Conservation (phyloP, 2,888 invertebrate genomes). For the Cephalotes varians region DNA sequence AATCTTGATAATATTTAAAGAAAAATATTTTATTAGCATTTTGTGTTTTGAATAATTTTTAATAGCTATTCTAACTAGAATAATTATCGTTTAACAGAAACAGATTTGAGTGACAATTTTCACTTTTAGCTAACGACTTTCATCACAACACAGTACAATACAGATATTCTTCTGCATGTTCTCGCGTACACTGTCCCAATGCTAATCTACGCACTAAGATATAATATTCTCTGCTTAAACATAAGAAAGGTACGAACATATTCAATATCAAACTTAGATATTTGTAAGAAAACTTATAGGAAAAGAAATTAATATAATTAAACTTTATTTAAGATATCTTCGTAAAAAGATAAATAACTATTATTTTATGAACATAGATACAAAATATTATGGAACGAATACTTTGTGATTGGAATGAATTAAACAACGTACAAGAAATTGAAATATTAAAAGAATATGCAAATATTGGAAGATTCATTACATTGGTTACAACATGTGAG, state of each 20-base stretch:
- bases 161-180: conserved; percentile 32
- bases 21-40: background rate
- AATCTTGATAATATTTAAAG: background rate
- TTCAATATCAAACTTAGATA: too few relatives aligned
- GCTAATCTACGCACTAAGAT: background rate
- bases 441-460: conserved; percentile 37
- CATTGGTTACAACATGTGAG: conserved; percentile 11
- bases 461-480: background rate
- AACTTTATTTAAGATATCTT: background rate
- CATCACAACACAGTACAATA: conserved; percentile 10
- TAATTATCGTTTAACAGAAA: too few relatives aligned
- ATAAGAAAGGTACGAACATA: background rate
- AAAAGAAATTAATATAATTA: background rate
- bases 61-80: background rate
- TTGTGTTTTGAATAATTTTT: background rate
- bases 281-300: background rate
- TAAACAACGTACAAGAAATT: conserved; percentile 3
- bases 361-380: conserved; percentile 13
- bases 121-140: conserved; percentile 47
- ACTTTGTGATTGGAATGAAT: conserved; percentile 13
- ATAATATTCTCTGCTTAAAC: background rate
- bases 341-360: background rate
- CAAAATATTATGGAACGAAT: background rate
- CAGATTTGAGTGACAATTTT: too few relatives aligned
- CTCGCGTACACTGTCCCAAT: conserved; percentile 24